Percentiles rank a stretch among this genome's conserved stretches.
Conservation (phyloP, 35 echinoderm and acorn worm genomes). For the Ophioderma brevispina region DNA sequence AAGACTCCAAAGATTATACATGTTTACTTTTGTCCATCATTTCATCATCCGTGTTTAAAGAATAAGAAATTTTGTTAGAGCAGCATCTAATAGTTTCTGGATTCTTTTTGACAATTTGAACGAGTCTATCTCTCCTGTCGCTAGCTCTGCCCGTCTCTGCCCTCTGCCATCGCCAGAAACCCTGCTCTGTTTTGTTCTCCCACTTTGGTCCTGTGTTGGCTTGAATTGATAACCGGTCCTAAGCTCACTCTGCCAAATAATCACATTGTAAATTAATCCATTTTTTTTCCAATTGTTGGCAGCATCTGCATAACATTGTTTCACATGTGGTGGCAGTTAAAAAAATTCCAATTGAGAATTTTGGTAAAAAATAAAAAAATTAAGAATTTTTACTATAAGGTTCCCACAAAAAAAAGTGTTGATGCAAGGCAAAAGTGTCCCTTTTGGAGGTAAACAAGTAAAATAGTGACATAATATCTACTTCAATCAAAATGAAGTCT, state of each 20-base stretch:
- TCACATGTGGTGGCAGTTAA: too few relatives aligned
- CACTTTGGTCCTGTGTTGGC: conserved; percentile 91
- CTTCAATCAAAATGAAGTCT: too few relatives aligned
- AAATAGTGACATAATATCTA: too few relatives aligned
- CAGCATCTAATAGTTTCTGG: conserved; percentile 92
- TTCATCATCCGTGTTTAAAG: conserved; percentile 72
- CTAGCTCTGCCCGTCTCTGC: conserved; percentile 95
- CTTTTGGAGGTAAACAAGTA: too few relatives aligned
- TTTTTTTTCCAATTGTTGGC: too few relatives aligned
- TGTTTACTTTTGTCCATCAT: conserved; percentile 91
- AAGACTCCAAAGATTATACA: conserved; percentile 98
- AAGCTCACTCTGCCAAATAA: conserved; percentile 83
- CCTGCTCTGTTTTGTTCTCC: conserved; percentile 83
- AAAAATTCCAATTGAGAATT: too few relatives aligned
- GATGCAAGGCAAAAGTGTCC: too few relatives aligned
- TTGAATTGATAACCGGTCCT: conserved; percentile 93
- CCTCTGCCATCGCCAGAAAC: conserved; percentile 96
- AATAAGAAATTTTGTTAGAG: conserved; percentile 93
- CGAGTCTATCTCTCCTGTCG: conserved; percentile 71
- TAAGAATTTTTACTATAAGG: too few relatives aligned
- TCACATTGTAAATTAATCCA: too few relatives aligned
- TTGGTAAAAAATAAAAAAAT: too few relatives aligned
- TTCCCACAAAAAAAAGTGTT: too few relatives aligned
- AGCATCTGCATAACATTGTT: too few relatives aligned
- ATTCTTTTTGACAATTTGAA: conserved; percentile 72